Base-by-base conservation (phyloP, 30 jellyfish, hydroid and myxozoan species). In the Pelagia noctiluca region DNA sequence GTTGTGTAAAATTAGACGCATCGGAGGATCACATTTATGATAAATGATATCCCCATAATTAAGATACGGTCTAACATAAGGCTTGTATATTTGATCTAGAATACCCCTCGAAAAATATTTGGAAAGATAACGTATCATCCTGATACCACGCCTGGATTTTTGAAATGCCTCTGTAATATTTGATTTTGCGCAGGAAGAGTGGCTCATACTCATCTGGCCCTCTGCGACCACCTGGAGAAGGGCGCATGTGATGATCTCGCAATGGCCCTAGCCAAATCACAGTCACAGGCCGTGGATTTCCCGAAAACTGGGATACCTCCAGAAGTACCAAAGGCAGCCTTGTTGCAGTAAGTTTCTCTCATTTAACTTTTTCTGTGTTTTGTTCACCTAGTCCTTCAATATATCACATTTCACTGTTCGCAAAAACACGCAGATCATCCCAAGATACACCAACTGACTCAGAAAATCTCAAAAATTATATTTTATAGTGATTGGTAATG, bases 181-280 rank as follows among this genome's bases (percentile, higher is more conserved):
- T 23, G 35, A 24, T 28, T 33, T 30, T 2, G 24, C 50, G 10
- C 84, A 80, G 91, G 91, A 24, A 52, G 96, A 38, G 89, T 90
- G 3, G 97, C 97, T 12, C 83, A 83, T 60, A 84, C 54, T 19
- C 97, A 90, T 50, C 69, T 90, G 21, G 95, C 93, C 3, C 71
- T 90, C 4, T 75, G 93, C 35, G 97, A 90, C 81, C 66, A 18
- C 12, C 37, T 83, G 18, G 60, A 48, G n/a, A 52, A 89, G 32
- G 97, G 97, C 18, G 97, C 97, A 16, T 75, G 96, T 50, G 92
- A 90, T 29, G 82, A 78, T 13, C 78, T 83, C n/a, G 96, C 97
- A 4, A 77, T 76, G 49, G 88, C 46, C 28, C 73, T 90, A 7
- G 80, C 97, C 16, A 76, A 90, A 38, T 76, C 97, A 5, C 97